Conservation (phyloP, 2,888 invertebrate genomes). For the Beris morrisii region DNA sequence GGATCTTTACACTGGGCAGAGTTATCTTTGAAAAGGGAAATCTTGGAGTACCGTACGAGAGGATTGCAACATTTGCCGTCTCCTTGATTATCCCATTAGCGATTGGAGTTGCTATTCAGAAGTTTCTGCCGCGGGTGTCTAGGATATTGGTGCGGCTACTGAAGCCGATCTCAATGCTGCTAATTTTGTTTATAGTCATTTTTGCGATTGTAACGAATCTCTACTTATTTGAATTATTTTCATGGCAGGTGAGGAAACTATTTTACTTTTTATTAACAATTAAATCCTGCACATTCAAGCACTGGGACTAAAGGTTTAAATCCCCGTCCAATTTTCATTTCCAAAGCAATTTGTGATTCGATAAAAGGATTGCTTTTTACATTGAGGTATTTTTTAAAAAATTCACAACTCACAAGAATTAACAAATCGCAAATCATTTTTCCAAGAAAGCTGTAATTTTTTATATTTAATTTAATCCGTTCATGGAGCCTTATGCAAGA, state of each 20-base stretch:
- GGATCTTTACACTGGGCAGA: slow-evolving; percentile 86
- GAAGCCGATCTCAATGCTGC: slow-evolving; percentile 78
- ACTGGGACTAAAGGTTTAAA: no score
- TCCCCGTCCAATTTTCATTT: no score
- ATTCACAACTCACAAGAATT: no score
- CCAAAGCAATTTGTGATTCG: no score
- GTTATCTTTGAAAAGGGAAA: slow-evolving; percentile 72
- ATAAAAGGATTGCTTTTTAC: no score
- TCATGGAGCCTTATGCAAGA: no score
- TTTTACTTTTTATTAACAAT: no score
- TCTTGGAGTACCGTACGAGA: slow-evolving; percentile 75
- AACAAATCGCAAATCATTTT: no score
- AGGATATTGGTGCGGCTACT: slow-evolving; percentile 75
- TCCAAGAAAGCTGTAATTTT: no score
- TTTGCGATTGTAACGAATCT: slow-evolving; percentile 89
- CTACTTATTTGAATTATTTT: slow-evolving; percentile 85
- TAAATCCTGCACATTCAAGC: no score
- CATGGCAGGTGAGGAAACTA: slow-evolving; percentile 71
- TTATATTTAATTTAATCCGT: no score
- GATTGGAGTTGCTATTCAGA: slow-evolving; percentile 70
- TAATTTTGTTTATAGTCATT: slow-evolving; percentile 80
- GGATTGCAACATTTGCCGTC: slow-evolving; percentile 73
- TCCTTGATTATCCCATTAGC: slow-evolving; percentile 73
- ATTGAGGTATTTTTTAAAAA: no score
- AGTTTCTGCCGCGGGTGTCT: slow-evolving; percentile 67